Conservation (phyloP, 2,113 vertebrate species). For the Urocynchramus pylzowi region DNA sequence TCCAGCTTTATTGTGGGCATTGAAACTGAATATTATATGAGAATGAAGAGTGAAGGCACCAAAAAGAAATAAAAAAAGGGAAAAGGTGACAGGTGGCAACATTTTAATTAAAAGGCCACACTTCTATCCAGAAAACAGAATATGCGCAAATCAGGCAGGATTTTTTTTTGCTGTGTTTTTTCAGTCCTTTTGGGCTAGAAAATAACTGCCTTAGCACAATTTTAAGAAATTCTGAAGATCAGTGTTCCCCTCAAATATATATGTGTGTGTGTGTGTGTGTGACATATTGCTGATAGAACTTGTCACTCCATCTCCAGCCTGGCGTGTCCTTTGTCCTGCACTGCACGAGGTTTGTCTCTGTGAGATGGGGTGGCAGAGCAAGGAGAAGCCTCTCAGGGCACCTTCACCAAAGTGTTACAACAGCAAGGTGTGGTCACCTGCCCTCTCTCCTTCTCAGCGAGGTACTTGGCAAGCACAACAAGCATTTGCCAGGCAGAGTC, state of each 20-base stretch:
- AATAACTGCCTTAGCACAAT: not conserved
- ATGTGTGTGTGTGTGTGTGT: not conserved
- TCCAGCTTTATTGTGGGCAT: not conserved
- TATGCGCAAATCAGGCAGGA: not conserved
- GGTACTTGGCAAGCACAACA: not conserved
- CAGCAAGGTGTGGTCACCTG: not conserved
- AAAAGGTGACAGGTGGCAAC: not conserved
- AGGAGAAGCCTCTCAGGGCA: not conserved
- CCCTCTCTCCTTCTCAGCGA: accelerated
- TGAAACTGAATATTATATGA: not conserved
- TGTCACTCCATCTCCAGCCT: not conserved
- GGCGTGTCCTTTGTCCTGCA: accelerated
- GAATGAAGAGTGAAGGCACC: not conserved
- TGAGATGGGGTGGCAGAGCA: accelerated
- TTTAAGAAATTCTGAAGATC: not conserved
- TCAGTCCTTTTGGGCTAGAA: not conserved
- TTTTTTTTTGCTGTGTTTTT: not conserved
- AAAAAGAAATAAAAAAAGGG: not conserved
- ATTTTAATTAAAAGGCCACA: not conserved
- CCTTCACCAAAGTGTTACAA: not conserved
- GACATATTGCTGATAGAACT: not conserved
- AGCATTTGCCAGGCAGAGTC: not conserved
- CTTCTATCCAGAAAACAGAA: not conserved
- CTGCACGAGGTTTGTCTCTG: accelerated
- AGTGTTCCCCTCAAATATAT: not conserved